Evolutionary conservation across 2,888 invertebrate genomes (phyloP).

Genomic region (Platynereis dumerilii): DNA sequence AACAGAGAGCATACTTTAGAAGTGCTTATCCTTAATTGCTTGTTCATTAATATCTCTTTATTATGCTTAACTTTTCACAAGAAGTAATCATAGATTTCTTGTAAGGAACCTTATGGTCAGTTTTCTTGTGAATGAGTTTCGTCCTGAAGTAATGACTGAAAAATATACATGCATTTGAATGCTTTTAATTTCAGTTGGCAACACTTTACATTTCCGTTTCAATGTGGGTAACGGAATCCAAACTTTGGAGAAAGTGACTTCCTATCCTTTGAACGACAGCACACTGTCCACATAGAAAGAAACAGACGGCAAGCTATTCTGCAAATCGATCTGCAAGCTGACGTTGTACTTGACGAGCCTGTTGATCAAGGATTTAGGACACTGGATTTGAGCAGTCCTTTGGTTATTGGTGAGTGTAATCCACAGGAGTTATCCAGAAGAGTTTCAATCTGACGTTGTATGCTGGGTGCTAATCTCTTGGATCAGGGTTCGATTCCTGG

Average conservation of each 20-base stretch:
- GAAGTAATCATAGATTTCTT: too few species aligned
- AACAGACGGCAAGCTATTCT: conserved; percentile 93
- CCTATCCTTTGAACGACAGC: conserved; percentile 88
- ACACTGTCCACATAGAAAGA: conserved; percentile 91
- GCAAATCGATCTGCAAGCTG: conserved; percentile 66
- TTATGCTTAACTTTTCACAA: too few species aligned
- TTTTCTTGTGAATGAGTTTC: too few species aligned
- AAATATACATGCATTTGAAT: too few species aligned
- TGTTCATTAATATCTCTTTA: too few species aligned
- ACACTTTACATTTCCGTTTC: conserved; percentile 90
- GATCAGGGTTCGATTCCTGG: too few species aligned
- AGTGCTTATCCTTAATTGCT: too few species aligned
- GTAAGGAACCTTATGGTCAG: too few species aligned
- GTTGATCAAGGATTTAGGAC: conserved; percentile 73
- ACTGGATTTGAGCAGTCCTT: conserved; percentile 80
- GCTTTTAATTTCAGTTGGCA: conserved; percentile 73
- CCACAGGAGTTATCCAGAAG: too few species aligned
- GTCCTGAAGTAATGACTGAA: neutral
- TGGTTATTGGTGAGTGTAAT: conserved; percentile 78
- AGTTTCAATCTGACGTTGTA: too few species aligned
- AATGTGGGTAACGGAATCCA: conserved; percentile 90
- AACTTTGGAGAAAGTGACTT: conserved; percentile 85
- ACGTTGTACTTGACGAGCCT: conserved; percentile 49
- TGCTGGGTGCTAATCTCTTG: too few species aligned
- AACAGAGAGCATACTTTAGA: too few species aligned